Evolutionary conservation across 2,888 invertebrate species (phyloP).

Genomic region (Rotaria sp.): DNA sequence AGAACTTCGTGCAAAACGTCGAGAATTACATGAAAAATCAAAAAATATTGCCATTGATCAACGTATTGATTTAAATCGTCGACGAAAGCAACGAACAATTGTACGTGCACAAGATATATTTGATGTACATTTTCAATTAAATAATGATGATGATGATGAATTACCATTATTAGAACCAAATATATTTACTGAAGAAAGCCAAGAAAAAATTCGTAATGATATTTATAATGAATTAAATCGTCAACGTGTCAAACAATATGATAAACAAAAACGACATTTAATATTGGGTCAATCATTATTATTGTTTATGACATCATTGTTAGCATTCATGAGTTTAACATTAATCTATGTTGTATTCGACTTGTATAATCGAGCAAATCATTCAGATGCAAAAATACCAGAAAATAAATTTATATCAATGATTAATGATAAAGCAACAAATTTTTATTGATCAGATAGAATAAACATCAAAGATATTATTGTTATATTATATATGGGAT

Average conservation of each 20-base stretch:
- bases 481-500: neutral
- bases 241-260: neutral
- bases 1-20: neutral
- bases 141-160: neutral
- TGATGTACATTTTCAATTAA: neutral
- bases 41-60: neutral
- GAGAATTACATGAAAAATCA: neutral
- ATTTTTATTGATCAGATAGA: neutral
- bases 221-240: constrained; percentile 29
- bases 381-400: neutral
- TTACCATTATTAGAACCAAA: neutral
- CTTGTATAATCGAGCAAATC: neutral
- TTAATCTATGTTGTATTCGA: neutral
- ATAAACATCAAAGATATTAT: too few relatives aligned
- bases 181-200: neutral
- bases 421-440: neutral
- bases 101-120: constrained; percentile 24
- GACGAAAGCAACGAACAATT: neutral
- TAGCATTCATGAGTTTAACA: neutral
- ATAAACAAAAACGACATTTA: neutral
- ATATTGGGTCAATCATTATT: neutral
- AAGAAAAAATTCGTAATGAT: neutral
- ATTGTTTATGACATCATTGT: neutral
- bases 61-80: neutral
- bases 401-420: neutral